Percentiles rank a stretch among this genome's conserved stretches.
These are phyloP conservation scores for Periplaneta americana DNA, from an alignment of 1,140 invertebrate genomes.

Conservation along the genomic window DNA sequence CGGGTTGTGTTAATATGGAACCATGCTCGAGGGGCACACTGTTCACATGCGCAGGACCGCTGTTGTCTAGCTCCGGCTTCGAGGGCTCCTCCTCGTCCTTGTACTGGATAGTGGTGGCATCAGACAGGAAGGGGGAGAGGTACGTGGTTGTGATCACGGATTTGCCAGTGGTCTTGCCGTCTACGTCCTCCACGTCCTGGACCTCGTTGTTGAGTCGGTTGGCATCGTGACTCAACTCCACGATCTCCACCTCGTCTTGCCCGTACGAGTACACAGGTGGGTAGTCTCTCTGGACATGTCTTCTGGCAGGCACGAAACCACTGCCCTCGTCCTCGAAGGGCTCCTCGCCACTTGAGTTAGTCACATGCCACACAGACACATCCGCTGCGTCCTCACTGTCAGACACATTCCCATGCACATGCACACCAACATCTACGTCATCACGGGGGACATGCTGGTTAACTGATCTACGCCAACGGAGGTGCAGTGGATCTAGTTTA, in stretches of 20 bases:
- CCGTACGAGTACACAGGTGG: constrained; percentile 26
- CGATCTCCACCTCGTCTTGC: constrained; percentile 41
- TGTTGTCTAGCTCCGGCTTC: neutral
- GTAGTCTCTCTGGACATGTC: constrained; percentile 23
- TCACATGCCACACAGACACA: neutral
- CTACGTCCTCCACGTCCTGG: neutral
- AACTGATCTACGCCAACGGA: constrained; percentile 56
- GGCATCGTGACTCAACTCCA: constrained; percentile 24
- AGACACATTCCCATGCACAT: constrained; percentile 17
- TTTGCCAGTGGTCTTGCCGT: neutral
- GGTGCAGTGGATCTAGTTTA: constrained; percentile 33
- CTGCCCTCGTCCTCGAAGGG: constrained; percentile 2
- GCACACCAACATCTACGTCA: constrained; percentile 20
- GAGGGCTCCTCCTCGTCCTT: neutral
- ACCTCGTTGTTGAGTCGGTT: constrained; percentile 19
- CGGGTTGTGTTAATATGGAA: constrained; percentile 2
- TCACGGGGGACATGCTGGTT: constrained; percentile 47
- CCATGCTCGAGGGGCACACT: neutral
- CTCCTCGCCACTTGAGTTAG: neutral
- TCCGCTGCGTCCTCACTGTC: neutral
- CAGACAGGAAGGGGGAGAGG: neutral
- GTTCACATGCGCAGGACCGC: neutral
- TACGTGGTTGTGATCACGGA: neutral
- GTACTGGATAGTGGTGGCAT: constrained; percentile 2
- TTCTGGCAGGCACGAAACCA: neutral